Evolutionary conservation across 2,113 vertebrate genomes (phyloP).

Genomic region (Ameiurus melas): DNA sequence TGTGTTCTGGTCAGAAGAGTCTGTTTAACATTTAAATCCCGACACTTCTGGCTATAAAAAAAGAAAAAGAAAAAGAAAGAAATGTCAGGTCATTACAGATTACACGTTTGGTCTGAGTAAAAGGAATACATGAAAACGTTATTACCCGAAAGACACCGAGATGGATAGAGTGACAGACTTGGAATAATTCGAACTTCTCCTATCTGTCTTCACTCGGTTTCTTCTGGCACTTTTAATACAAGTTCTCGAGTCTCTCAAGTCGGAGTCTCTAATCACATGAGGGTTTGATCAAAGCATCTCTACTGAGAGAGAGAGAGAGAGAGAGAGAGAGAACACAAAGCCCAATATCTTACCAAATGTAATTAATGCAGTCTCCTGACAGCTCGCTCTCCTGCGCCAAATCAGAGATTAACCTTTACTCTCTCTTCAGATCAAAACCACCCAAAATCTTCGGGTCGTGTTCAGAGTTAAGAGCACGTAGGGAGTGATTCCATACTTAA

Average conservation of each 20-base stretch:
- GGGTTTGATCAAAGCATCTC: slow-evolving; percentile 73
- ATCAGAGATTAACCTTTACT: background rate
- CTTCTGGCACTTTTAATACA: slow-evolving; percentile 57
- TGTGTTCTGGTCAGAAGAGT: slow-evolving; percentile 56
- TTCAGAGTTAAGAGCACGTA: background rate
- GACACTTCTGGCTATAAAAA: slow-evolving; percentile 71
- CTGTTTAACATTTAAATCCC: slow-evolving; percentile 76
- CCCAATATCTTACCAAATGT: slow-evolving; percentile 47
- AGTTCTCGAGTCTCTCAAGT: slow-evolving; percentile 70
- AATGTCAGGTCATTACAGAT: slow-evolving; percentile 82
- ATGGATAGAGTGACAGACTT: slow-evolving; percentile 68
- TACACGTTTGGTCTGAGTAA: slow-evolving; percentile 73
- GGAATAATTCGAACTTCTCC: slow-evolving; percentile 65
- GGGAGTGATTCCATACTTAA: background rate
- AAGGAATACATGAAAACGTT: slow-evolving; percentile 82
- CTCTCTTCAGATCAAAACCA: background rate
- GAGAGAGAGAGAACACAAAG: slow-evolving; percentile 53
- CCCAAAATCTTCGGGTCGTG: background rate
- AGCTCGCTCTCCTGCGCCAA: slow-evolving; percentile 12
- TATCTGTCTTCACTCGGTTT: slow-evolving; percentile 58
- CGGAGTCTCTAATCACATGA: slow-evolving; percentile 74
- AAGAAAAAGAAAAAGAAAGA: slow-evolving; percentile 66
- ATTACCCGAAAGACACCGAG: slow-evolving; percentile 77
- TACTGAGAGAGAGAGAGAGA: slow-evolving; percentile 52
- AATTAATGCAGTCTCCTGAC: slow-evolving; percentile 66